Percentiles rank a stretch among this genome's conserved stretches.
These are phyloP conservation scores for Tricholaema leucomelas DNA, from an alignment of 2,113 vertebrate genomes.

Conservation along the genomic window DNA sequence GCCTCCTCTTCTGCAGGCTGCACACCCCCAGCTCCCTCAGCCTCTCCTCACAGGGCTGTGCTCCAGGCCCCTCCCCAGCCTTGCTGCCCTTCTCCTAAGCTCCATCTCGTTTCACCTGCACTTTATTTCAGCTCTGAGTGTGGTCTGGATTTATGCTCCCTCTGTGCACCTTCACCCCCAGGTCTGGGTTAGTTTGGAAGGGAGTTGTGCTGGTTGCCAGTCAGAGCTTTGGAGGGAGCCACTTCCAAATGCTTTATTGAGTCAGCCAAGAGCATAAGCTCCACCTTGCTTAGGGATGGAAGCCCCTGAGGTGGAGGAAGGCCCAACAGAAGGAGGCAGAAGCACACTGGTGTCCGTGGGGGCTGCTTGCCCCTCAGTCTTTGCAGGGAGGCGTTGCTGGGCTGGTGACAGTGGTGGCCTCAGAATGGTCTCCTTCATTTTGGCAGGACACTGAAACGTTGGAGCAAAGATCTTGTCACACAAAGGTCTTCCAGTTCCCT, in stretches of 20 bases:
- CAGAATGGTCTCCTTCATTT: neutral
- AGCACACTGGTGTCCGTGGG: neutral
- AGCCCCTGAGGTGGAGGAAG: neutral
- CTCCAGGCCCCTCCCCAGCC: no score
- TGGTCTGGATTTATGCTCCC: neutral
- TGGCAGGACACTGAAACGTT: neutral
- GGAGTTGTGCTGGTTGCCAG: neutral
- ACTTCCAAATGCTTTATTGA: slow-evolving; percentile 3
- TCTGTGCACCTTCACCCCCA: neutral
- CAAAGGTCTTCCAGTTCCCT: neutral
- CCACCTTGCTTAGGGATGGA: neutral
- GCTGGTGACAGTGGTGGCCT: neutral
- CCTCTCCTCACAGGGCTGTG: no score
- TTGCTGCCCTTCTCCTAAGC: no score
- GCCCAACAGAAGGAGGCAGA: neutral
- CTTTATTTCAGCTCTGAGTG: neutral
- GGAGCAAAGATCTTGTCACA: neutral
- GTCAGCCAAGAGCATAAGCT: neutral
- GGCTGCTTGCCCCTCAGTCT: neutral
- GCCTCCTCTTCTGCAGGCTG: no score
- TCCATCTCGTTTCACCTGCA: neutral
- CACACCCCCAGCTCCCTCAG: no score
- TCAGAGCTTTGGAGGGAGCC: neutral
- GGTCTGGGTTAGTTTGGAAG: fast-evolving
- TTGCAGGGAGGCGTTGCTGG: neutral